phyloP scores from a whole-genome alignment of 2,888 invertebrate genomes.

The Ennomos quercinarius region DNA sequence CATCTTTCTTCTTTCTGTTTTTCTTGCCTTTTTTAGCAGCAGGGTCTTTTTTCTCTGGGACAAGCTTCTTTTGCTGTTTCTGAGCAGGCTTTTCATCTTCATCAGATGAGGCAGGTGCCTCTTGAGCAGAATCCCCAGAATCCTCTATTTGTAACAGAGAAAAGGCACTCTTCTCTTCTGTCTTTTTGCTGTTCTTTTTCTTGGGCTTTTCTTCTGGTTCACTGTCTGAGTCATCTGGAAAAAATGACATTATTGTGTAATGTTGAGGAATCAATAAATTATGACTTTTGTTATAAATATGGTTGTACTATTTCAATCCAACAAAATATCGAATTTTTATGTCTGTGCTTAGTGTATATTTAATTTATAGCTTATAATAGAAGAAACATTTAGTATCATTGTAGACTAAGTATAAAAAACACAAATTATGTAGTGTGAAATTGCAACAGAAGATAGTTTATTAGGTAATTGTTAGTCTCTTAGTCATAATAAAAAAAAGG shows the following conservation, averaged over 20 bases:
- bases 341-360: too few relatives aligned
- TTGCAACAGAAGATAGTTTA: too few relatives aligned
- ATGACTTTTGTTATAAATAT: too few relatives aligned
- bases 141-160: slow-evolving; percentile 89
- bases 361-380: too few relatives aligned
- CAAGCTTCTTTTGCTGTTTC: slow-evolving; percentile 68
- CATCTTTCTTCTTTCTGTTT: slow-evolving; percentile 89
- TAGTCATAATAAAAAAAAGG: background rate
- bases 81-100: slow-evolving; percentile 68
- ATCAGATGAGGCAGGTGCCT: slow-evolving; percentile 75
- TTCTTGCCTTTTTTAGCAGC: slow-evolving; percentile 90
- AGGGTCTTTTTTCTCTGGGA: slow-evolving; percentile 75
- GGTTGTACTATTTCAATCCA: too few relatives aligned
- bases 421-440: too few relatives aligned
- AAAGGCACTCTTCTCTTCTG: slow-evolving; percentile 87
- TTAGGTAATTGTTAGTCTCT: too few relatives aligned
- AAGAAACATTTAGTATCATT: too few relatives aligned
- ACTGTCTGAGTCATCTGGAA: slow-evolving; percentile 72
- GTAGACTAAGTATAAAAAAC: too few relatives aligned
- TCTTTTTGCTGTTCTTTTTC: slow-evolving; percentile 69
- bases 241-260: slow-evolving; percentile 8
- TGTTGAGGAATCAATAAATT: background rate
- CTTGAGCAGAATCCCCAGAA: slow-evolving; percentile 79
- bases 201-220: slow-evolving; percentile 77
- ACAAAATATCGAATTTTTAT: too few relatives aligned